Conservation (phyloP, 1,140 invertebrate species). For the Heliothis virescens region DNA sequence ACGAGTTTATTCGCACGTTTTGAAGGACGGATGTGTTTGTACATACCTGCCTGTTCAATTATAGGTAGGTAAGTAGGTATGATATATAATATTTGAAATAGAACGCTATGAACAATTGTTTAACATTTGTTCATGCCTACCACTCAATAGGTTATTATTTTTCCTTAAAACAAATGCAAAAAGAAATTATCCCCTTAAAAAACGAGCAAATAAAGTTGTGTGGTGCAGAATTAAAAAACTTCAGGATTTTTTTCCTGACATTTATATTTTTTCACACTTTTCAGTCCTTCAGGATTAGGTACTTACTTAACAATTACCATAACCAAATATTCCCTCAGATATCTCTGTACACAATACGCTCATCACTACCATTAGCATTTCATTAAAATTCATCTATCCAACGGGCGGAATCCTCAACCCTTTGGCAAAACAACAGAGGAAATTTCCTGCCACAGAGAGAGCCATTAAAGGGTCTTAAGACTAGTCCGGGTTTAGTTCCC, state of each 20-base stretch:
- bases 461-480: slow-evolving; percentile 82
- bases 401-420: slow-evolving; percentile 61
- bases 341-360: slow-evolving; percentile 17
- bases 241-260: neutral
- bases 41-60: neutral
- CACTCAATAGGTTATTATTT: too few relatives aligned
- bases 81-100: neutral
- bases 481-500: slow-evolving; percentile 70
- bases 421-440: slow-evolving; percentile 64
- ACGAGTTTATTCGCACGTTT: slow-evolving; percentile 36
- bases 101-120: too few relatives aligned
- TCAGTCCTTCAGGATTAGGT: too few relatives aligned
- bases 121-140: too few relatives aligned
- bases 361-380: slow-evolving; percentile 49
- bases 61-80: slow-evolving; percentile 1
- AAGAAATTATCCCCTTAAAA: too few relatives aligned
- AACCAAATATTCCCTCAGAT: neutral
- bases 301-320: too few relatives aligned
- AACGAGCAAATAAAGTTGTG: too few relatives aligned
- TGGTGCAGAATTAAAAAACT: too few relatives aligned
- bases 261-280: too few relatives aligned
- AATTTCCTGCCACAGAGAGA: slow-evolving; percentile 73
- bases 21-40: slow-evolving; percentile 17
- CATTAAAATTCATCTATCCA: slow-evolving; percentile 58
- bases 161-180: too few relatives aligned